phyloP scores from a whole-genome alignment of 2,888 invertebrate genomes.

The Holacanthella duospinosa region DNA sequence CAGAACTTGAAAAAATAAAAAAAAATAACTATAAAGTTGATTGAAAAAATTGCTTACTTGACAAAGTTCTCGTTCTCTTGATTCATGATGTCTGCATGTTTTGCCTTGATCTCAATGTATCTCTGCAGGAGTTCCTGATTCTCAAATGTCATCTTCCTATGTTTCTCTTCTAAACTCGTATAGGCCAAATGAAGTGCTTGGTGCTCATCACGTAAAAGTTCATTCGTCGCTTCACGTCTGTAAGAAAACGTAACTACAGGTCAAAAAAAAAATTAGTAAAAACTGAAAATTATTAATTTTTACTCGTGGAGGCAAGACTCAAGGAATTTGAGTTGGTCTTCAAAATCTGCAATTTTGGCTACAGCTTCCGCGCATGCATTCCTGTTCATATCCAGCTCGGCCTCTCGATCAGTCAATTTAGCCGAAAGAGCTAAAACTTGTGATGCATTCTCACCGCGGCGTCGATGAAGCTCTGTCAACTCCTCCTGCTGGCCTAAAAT shows the following conservation, averaged over 20 bases:
- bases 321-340: slow-evolving; percentile 31
- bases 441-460: slow-evolving; percentile 85
- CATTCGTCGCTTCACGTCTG: slow-evolving; percentile 64
- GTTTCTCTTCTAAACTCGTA: slow-evolving; percentile 76
- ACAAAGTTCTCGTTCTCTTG: slow-evolving; percentile 89
- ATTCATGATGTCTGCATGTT: slow-evolving; percentile 92
- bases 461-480: slow-evolving; percentile 74
- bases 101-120: slow-evolving; percentile 80
- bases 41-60: slow-evolving; percentile 58
- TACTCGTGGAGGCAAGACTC: slow-evolving; percentile 30
- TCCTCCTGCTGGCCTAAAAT: slow-evolving; percentile 81
- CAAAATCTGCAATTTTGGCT: slow-evolving; percentile 32
- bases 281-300: background rate
- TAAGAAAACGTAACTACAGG: background rate
- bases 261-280: background rate
- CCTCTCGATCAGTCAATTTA: slow-evolving; percentile 72
- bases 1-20: no score
- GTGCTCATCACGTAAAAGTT: slow-evolving; percentile 84
- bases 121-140: slow-evolving; percentile 73
- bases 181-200: slow-evolving; percentile 87
- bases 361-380: slow-evolving; percentile 24
- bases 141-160: slow-evolving; percentile 74
- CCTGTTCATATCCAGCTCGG: slow-evolving; percentile 47
- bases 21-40: no score
- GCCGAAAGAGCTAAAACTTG: slow-evolving; percentile 82